Evolutionary conservation across 2,113 vertebrate genomes (phyloP).

Genomic region (Atractosteus spatula): DNA sequence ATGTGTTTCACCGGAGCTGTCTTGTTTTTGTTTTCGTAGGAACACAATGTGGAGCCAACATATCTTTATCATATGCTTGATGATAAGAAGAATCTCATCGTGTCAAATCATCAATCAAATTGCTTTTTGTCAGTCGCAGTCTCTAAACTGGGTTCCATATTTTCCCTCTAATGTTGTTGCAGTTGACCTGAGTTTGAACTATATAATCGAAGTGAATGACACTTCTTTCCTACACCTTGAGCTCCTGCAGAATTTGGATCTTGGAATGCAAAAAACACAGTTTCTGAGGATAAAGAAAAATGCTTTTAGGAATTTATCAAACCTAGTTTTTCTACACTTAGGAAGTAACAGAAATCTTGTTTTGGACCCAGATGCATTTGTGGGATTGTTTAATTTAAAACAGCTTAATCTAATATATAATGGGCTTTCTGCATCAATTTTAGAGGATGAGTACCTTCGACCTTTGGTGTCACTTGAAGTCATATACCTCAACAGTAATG

Average conservation of each 20-base stretch:
- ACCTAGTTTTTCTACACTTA: conserved; percentile 65
- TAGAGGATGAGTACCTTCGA: conserved; percentile 67
- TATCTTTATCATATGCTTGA: conserved; percentile 43
- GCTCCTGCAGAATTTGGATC: conserved; percentile 53
- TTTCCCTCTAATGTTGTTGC: conserved; percentile 56
- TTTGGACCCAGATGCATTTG: conserved; percentile 72
- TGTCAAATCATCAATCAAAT: conserved; percentile 45
- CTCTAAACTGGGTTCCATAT: conserved; percentile 59
- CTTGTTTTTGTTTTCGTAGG: conserved; percentile 34
- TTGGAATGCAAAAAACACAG: conserved; percentile 48
- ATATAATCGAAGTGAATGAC: conserved; percentile 60
- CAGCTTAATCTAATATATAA: conserved; percentile 63
- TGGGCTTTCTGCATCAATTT: conserved; percentile 55
- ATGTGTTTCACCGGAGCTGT: background rate
- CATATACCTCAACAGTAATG: conserved; percentile 65
- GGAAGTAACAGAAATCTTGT: conserved; percentile 43
- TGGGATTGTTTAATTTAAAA: conserved; percentile 61
- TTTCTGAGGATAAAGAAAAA: conserved; percentile 61
- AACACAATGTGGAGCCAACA: conserved; percentile 36
- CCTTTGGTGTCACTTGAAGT: conserved; percentile 66
- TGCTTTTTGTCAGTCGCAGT: conserved; percentile 39
- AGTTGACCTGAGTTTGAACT: conserved; percentile 66
- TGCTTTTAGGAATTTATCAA: conserved; percentile 72
- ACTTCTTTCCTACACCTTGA: conserved; percentile 60
- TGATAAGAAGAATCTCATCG: conserved; percentile 13